phyloP scores from a whole-genome alignment of 1,140 invertebrate species.

The Microplitis demolitor region DNA sequence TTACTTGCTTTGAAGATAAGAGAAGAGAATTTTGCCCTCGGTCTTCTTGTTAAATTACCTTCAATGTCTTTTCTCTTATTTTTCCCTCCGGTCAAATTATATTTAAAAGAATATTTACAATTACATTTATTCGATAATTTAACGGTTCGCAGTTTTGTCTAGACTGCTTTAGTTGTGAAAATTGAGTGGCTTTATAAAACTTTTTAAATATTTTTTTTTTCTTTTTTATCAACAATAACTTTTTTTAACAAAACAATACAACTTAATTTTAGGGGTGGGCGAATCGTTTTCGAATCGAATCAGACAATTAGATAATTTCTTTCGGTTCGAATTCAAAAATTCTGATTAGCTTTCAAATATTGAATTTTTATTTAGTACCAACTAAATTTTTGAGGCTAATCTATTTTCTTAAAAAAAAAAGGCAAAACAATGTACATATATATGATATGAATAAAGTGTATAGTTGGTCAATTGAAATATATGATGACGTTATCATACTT shows the following conservation, averaged over 20 bases:
- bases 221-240: too few relatives aligned
- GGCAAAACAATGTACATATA: not conserved
- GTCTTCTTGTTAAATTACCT: not conserved
- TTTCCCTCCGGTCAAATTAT: constrained; percentile 26
- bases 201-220: too few relatives aligned
- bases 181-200: not conserved
- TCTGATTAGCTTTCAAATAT: too few relatives aligned
- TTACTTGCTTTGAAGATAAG: constrained; percentile 8
- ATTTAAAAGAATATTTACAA: constrained; percentile 36
- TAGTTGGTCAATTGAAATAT: not conserved
- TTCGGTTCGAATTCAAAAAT: too few relatives aligned
- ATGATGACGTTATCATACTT: not conserved
- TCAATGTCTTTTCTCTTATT: not conserved
- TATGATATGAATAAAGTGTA: not conserved
- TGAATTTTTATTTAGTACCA: too few relatives aligned
- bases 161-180: not conserved
- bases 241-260: too few relatives aligned
- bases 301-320: too few relatives aligned
- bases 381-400: too few relatives aligned
- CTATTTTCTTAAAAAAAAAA: not conserved
- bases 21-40: not conserved
- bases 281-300: too few relatives aligned
- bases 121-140: constrained; percentile 38
- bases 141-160: not conserved
- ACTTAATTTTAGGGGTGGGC: too few relatives aligned